These are phyloP conservation scores for Mercenaria mercenaria DNA, from an alignment of 1,140 invertebrate species.

Conservation along the genomic window DNA sequence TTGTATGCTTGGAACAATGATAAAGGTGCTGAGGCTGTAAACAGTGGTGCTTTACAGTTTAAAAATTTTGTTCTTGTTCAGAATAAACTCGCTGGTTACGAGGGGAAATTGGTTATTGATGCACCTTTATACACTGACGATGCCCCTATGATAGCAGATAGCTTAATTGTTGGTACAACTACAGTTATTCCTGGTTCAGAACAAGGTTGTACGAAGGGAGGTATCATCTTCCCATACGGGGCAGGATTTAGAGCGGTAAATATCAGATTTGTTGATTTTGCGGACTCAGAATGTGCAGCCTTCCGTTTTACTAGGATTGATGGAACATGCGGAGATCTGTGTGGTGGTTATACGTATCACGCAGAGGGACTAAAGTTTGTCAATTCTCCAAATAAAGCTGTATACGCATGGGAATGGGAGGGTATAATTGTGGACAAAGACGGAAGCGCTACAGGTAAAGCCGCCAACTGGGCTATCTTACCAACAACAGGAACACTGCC, in stretches of 20 bases:
- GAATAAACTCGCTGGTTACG: constrained; percentile 81
- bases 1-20: constrained; percentile 82
- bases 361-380: constrained; percentile 66
- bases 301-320: constrained; percentile 75
- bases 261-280: constrained; percentile 78
- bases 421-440: constrained; percentile 76
- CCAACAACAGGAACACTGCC: constrained; percentile 73
- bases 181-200: constrained; percentile 23
- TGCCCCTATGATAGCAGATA: constrained; percentile 72
- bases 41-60: constrained; percentile 82
- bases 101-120: constrained; percentile 74
- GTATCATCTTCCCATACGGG: constrained; percentile 78
- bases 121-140: constrained; percentile 64
- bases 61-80: constrained; percentile 80
- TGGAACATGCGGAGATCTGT: constrained; percentile 73
- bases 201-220: constrained; percentile 73
- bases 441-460: constrained; percentile 67
- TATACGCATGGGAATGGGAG: constrained; percentile 77
- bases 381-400: constrained; percentile 75
- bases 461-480: constrained; percentile 64
- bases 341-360: constrained; percentile 77
- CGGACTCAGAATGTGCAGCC: constrained; percentile 60
- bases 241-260: constrained; percentile 71
- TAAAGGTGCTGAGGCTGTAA: constrained; percentile 83
- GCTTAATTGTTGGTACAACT: constrained; percentile 74